Conservation (phyloP, 37 sponge, comb jelly and placozoan genomes). For the Haliclona indistincta region DNA sequence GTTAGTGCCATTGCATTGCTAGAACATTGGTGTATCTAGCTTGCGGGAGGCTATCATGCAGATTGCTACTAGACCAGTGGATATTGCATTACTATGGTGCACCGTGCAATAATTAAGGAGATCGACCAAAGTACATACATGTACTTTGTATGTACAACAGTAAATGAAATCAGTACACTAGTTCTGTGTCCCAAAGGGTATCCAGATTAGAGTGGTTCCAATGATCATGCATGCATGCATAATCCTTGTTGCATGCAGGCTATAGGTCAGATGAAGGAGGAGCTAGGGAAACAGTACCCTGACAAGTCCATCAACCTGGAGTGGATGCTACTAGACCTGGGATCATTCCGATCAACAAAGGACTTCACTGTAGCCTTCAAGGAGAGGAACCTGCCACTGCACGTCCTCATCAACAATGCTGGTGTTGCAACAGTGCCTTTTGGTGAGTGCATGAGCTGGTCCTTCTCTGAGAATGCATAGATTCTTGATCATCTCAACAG, state of each 20-base stretch:
- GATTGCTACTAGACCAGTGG: too few relatives aligned
- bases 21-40: too few relatives aligned
- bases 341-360: conserved; percentile 51
- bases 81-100: too few relatives aligned
- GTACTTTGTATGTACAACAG: too few relatives aligned
- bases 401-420: conserved; percentile 70
- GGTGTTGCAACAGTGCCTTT: conserved; percentile 40
- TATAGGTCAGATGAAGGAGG: conserved; percentile 32
- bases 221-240: neutral
- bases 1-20: too few relatives aligned
- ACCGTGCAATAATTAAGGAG: too few relatives aligned
- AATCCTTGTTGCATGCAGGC: conserved; percentile 18
- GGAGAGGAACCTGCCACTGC: conserved; percentile 49
- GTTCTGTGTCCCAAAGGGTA: too few relatives aligned
- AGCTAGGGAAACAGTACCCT: conserved; percentile 20
- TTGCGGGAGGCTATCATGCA: too few relatives aligned
- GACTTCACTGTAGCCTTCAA: conserved; percentile 49
- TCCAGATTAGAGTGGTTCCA: too few relatives aligned
- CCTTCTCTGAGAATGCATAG: neutral
- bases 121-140: too few relatives aligned
- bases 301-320: conserved; percentile 49
- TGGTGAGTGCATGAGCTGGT: conserved; percentile 3
- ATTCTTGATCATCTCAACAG: neutral
- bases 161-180: too few relatives aligned
- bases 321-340: conserved; percentile 45